Conservation (phyloP, 2,797 vertebrate genomes). For the Alauda arvensis region DNA sequence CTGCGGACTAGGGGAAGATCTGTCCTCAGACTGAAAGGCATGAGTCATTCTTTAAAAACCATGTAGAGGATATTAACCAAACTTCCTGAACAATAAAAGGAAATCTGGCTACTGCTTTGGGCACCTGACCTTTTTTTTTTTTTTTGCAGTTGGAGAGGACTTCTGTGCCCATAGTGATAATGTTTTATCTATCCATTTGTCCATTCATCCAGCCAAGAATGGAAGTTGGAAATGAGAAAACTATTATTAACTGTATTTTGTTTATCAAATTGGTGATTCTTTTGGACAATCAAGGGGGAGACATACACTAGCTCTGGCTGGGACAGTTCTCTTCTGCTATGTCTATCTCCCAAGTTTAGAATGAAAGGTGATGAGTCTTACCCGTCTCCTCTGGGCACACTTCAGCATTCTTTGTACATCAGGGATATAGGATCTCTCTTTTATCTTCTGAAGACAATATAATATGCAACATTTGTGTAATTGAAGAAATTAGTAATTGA, state of each 20-base stretch:
- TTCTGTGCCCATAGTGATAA: background rate
- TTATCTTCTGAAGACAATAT: background rate
- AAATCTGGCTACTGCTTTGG: background rate
- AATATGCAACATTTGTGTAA: slow-evolving; percentile 18
- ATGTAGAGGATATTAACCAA: background rate
- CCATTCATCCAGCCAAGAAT: background rate
- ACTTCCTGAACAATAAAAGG: background rate
- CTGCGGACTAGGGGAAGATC: background rate
- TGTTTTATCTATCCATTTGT: background rate
- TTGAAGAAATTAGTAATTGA: slow-evolving; percentile 46
- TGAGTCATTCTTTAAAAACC: background rate
- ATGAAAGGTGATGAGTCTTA: background rate
- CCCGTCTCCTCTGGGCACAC: background rate
- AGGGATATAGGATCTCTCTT: background rate
- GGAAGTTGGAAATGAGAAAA: background rate
- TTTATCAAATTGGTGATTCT: background rate
- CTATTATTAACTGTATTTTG: background rate
- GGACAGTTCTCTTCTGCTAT: background rate
- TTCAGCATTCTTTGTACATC: background rate
- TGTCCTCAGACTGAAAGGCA: background rate
- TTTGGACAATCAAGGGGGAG: background rate
- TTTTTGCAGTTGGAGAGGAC: background rate
- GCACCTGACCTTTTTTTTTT: background rate
- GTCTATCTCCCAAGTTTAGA: background rate
- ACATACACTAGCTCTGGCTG: background rate